Percentiles rank a stretch among this genome's conserved stretches.
Conservation (phyloP, 2,888 invertebrate species). For the Ophioninae sp. region DNA sequence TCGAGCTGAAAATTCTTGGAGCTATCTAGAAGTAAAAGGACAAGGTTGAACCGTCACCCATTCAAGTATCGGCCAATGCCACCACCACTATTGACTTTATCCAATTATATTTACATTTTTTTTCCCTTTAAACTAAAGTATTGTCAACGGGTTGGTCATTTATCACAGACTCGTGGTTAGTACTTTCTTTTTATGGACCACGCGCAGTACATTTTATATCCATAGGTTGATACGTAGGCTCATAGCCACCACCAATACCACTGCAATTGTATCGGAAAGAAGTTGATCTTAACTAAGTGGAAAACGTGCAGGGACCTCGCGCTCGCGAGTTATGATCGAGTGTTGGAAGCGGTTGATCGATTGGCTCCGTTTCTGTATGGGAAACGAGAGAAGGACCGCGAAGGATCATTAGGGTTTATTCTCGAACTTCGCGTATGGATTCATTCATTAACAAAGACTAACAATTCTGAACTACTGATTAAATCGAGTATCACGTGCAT, state of each 20-base stretch:
- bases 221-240: background rate
- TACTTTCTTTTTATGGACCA: background rate
- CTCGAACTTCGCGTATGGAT: constrained; percentile 53
- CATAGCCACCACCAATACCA: background rate
- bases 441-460: constrained; percentile 45
- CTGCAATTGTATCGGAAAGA: constrained; percentile 16
- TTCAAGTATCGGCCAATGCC: background rate
- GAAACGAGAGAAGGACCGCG: constrained; percentile 33
- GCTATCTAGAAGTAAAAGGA: background rate
- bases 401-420: constrained; percentile 60
- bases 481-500: constrained; percentile 46
- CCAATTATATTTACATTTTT: background rate
- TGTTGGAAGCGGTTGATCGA: constrained; percentile 43
- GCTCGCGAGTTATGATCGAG: constrained; percentile 56
- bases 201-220: constrained; percentile 5
- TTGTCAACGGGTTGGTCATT: background rate
- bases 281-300: constrained; percentile 58
- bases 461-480: constrained; percentile 51
- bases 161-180: background rate
- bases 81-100: background rate
- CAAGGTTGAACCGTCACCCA: background rate
- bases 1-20: background rate
- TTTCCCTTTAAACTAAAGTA: background rate
- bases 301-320: constrained; percentile 35
- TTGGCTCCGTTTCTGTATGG: constrained; percentile 37